Percentiles rank a stretch among this genome's conserved stretches.
Evolutionary conservation across 1,140 invertebrate species (phyloP).

Genomic region (Marisa cornuarietis): DNA sequence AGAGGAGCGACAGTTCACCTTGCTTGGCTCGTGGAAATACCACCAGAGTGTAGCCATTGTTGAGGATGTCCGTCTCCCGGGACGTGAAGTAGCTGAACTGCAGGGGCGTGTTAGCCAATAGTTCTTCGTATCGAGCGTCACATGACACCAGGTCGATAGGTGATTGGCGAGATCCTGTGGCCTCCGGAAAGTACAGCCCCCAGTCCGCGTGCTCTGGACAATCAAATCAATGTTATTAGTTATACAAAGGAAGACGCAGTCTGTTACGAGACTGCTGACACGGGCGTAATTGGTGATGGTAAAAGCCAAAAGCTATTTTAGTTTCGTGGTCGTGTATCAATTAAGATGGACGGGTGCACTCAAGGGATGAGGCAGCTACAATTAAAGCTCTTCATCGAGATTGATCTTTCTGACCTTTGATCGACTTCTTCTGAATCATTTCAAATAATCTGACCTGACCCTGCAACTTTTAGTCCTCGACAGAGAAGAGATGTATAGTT

Average conservation of each 20-base stretch:
- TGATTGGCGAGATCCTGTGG: slow-evolving; percentile 63
- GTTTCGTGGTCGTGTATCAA: too few relatives aligned
- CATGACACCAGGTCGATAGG: slow-evolving; percentile 64
- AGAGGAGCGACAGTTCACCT: slow-evolving; percentile 28
- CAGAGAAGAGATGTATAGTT: too few relatives aligned
- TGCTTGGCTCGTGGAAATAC: slow-evolving; percentile 48
- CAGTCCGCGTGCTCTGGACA: slow-evolving; percentile 61
- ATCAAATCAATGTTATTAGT: neutral
- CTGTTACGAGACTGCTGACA: too few relatives aligned
- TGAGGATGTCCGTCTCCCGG: slow-evolving; percentile 51
- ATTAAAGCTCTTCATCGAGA: too few relatives aligned
- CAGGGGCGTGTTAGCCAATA: slow-evolving; percentile 46
- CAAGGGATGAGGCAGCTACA: too few relatives aligned
- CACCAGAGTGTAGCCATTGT: slow-evolving; percentile 51
- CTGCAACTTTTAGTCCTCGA: too few relatives aligned
- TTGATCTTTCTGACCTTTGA: too few relatives aligned
- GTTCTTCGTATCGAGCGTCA: slow-evolving; percentile 50
- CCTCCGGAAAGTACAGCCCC: slow-evolving; percentile 59
- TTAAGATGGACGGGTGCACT: too few relatives aligned
- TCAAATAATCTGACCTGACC: too few relatives aligned
- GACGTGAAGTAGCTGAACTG: slow-evolving; percentile 56
- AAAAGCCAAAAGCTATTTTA: too few relatives aligned
- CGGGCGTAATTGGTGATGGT: too few relatives aligned
- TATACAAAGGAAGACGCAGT: neutral
- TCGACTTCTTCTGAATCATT: too few relatives aligned